Conservation (phyloP, 2,797 vertebrate species). For the Meda fulgida region DNA sequence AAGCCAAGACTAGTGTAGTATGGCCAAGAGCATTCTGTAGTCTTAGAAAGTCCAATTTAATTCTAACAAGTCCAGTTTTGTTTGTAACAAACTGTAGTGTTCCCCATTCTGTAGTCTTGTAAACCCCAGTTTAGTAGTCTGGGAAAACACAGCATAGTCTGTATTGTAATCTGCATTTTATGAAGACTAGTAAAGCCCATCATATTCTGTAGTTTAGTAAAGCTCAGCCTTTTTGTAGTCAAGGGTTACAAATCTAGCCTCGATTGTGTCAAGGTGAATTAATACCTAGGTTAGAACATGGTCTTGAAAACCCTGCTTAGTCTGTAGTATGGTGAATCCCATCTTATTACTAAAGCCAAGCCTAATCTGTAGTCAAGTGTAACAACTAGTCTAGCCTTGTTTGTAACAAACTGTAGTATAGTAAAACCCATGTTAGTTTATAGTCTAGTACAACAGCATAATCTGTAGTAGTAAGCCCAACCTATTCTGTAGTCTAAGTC, state of each 20-base stretch:
- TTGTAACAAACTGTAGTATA: neutral
- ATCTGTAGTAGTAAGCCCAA: neutral
- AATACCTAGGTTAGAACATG: neutral
- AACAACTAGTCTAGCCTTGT: neutral
- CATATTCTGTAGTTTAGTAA: neutral
- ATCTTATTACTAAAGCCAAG: neutral
- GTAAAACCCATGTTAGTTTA: neutral
- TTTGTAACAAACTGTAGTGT: neutral
- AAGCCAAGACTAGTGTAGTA: neutral
- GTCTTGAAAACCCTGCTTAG: neutral
- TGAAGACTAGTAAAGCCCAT: neutral
- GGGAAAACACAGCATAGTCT: neutral
- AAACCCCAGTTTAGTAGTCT: neutral
- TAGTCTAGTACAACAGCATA: neutral
- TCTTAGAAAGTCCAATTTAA: neutral
- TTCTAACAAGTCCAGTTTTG: neutral
- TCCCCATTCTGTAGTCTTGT: too few species aligned
- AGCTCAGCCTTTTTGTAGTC: neutral
- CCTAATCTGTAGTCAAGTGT: constrained; percentile 29
- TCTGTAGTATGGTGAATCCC: neutral
- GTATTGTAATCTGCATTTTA: constrained; percentile 14
- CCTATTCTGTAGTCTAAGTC: neutral
- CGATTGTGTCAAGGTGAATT: neutral
- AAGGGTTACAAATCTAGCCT: neutral
- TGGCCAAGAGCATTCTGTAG: neutral